Evolutionary conservation across 2,888 invertebrate genomes (phyloP).

Genomic region (Bombylius discolor): DNA sequence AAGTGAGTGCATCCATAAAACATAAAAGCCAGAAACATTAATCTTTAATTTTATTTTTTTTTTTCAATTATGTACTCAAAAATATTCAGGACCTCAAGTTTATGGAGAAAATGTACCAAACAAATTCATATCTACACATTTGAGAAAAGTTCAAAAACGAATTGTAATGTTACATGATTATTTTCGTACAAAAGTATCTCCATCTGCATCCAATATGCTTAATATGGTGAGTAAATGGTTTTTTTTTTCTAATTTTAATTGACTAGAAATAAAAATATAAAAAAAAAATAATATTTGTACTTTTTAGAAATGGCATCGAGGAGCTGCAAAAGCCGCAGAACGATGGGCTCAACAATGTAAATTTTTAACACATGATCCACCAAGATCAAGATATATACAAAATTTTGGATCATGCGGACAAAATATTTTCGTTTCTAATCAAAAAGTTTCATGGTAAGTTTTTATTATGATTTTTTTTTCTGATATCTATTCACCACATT

Average conservation of each 20-base stretch:
- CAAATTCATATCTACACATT: slow-evolving; percentile 43
- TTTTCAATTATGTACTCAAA: background rate
- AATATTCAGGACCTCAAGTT: slow-evolving; percentile 41
- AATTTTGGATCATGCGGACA: slow-evolving; percentile 64
- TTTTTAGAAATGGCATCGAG: slow-evolving; percentile 58
- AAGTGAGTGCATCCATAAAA: too few relatives aligned
- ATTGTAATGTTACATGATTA: slow-evolving; percentile 65
- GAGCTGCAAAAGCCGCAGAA: slow-evolving; percentile 59
- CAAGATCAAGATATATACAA: slow-evolving; percentile 43
- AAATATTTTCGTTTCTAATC: slow-evolving; percentile 68
- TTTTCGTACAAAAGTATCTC: slow-evolving; percentile 59
- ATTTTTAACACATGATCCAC: slow-evolving; percentile 55
- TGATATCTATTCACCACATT: background rate
- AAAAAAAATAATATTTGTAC: too few relatives aligned
- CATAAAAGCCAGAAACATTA: too few relatives aligned
- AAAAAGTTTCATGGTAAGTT: slow-evolving; percentile 63
- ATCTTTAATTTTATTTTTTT: background rate
- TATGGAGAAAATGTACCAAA: slow-evolving; percentile 45
- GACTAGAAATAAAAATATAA: background rate
- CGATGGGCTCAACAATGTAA: slow-evolving; percentile 59
- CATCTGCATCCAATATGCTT: slow-evolving; percentile 68
- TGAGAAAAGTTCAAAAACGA: slow-evolving; percentile 50
- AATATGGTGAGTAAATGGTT: slow-evolving; percentile 47
- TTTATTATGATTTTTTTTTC: background rate
- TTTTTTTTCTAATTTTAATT: background rate